Evolutionary conservation across 2,113 vertebrate genomes (phyloP).

Genomic region (Odontophorus gujanensis): DNA sequence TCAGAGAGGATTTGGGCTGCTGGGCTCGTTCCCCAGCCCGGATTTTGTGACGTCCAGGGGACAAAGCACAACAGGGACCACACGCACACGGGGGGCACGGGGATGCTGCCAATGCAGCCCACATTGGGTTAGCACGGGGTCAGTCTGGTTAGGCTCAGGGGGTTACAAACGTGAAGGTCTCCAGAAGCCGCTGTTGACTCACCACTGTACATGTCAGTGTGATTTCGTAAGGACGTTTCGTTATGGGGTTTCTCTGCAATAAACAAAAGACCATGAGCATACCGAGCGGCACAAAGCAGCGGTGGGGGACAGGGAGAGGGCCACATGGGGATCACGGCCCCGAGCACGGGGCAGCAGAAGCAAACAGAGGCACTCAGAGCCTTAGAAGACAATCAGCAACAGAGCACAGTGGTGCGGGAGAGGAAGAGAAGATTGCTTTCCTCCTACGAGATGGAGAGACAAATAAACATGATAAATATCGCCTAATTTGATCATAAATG

Average conservation of each 20-base stretch:
- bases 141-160: slow-evolving; percentile 77
- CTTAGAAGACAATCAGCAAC: neutral
- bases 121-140: slow-evolving; percentile 51
- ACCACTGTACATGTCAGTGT: slow-evolving; percentile 92
- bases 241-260: slow-evolving; percentile 93
- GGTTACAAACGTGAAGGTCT: slow-evolving; percentile 65
- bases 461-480: neutral
- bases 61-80: fast-evolving
- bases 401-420: neutral
- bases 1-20: fast-evolving
- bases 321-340: neutral
- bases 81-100: neutral
- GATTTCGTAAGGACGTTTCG: slow-evolving; percentile 89
- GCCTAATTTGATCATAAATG: neutral
- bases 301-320: neutral
- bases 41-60: neutral
- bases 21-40: fast-evolving
- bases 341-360: neutral
- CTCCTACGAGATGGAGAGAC: neutral
- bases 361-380: neutral
- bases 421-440: neutral
- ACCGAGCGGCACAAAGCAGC: slow-evolving; percentile 28
- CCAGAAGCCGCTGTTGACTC: slow-evolving; percentile 81
- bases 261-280: slow-evolving; percentile 83
- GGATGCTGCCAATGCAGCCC: neutral